phyloP scores from a whole-genome alignment of 2,113 vertebrate species.

The Cololabis saira region DNA sequence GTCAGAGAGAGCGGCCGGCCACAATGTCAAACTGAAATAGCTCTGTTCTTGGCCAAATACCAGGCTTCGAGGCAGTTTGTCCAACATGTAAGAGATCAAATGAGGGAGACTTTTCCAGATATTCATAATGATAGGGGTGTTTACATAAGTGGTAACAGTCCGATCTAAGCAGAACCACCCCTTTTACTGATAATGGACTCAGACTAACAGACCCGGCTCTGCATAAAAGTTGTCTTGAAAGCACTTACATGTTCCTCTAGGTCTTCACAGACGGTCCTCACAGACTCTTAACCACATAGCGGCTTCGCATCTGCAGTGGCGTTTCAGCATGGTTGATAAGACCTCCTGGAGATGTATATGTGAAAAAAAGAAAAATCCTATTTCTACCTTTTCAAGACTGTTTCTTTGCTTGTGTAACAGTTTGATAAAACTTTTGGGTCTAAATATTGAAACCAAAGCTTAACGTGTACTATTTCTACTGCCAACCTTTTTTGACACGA shows the following conservation, averaged over 20 bases:
- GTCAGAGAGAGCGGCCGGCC: neutral
- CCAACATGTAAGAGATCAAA: slow-evolving; percentile 13
- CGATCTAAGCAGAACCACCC: slow-evolving; percentile 10
- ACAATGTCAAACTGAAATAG: neutral
- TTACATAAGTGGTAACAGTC: slow-evolving; percentile 8
- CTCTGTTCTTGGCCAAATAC: too few relatives aligned
- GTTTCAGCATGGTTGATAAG: neutral
- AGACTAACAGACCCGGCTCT: neutral
- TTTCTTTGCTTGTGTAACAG: too few relatives aligned
- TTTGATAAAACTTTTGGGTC: too few relatives aligned
- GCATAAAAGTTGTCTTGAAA: slow-evolving; percentile 10
- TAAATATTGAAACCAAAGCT: too few relatives aligned
- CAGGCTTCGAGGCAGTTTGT: too few relatives aligned
- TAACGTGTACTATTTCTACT: too few relatives aligned
- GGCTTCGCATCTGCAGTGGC: neutral
- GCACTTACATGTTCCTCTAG: slow-evolving; percentile 19
- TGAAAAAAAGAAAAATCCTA: too few relatives aligned
- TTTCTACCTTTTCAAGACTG: too few relatives aligned
- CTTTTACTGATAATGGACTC: slow-evolving; percentile 1
- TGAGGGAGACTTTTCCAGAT: slow-evolving; percentile 7
- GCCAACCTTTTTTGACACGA: too few relatives aligned
- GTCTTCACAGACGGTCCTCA: slow-evolving; percentile 3
- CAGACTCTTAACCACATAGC: neutral
- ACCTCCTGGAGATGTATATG: neutral
- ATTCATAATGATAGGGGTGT: neutral